Conservation (phyloP, 53 echinoderm and acorn worm genomes). For the Hippasteria phrygiana region DNA sequence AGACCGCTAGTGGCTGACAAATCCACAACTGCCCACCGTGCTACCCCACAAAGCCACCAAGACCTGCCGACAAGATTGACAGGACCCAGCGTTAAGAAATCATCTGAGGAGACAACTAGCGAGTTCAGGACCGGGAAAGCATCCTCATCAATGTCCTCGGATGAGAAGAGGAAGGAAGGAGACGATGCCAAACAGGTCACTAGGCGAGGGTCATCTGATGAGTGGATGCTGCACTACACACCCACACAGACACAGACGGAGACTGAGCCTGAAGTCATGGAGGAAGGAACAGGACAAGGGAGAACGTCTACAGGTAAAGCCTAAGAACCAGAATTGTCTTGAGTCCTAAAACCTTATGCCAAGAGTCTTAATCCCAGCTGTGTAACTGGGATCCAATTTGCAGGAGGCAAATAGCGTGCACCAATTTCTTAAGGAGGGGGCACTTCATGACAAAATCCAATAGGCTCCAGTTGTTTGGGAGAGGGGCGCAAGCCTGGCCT, state of each 20-base stretch:
- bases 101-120: background rate
- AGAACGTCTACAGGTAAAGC: background rate
- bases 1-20: background rate
- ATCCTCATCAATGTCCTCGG: background rate
- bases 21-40: background rate
- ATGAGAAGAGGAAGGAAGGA: background rate
- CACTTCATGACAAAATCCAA: too few species aligned
- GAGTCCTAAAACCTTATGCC: too few species aligned
- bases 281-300: background rate
- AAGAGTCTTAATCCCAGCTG: too few species aligned
- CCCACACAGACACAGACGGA: conserved; percentile 77
- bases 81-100: background rate
- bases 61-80: background rate
- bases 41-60: conserved; percentile 6
- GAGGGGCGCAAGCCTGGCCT: too few species aligned
- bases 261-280: conserved; percentile 7
- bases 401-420: too few species aligned
- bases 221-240: conserved; percentile 71
- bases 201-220: conserved; percentile 50
- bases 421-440: too few species aligned
- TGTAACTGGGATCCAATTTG: too few species aligned
- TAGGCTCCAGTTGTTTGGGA: too few species aligned
- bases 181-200: background rate
- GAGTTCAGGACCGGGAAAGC: background rate
- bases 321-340: too few species aligned